Conservation (phyloP, 1,140 invertebrate genomes). For the Zaprionus ghesquierei region DNA sequence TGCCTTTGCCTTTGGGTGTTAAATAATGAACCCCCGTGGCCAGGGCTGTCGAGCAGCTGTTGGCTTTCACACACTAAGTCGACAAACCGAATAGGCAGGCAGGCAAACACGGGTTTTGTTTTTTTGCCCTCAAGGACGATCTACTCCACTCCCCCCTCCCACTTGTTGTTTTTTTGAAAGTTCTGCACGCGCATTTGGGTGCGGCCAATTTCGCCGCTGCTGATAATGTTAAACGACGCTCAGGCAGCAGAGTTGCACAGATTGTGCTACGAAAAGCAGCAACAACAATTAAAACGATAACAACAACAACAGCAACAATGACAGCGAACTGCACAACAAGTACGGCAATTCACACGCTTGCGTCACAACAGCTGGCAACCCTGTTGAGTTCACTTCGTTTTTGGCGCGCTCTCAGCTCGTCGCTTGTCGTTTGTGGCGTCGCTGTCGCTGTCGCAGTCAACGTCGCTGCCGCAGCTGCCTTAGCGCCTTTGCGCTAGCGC, state of each 20-base stretch:
- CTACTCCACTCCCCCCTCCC: neutral
- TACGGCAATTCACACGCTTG: constrained; percentile 1
- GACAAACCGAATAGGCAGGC: neutral
- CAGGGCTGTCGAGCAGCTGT: constrained; percentile 25
- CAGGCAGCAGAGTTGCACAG: neutral
- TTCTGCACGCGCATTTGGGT: neutral
- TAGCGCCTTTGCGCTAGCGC: constrained; percentile 4
- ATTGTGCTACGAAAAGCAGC: neutral
- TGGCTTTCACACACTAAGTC: constrained; percentile 17
- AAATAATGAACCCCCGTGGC: constrained; percentile 19
- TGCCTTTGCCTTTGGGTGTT: neutral
- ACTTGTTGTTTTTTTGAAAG: neutral
- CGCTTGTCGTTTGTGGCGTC: neutral
- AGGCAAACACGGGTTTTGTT: too few species aligned
- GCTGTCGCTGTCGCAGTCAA: neutral
- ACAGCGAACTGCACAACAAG: neutral
- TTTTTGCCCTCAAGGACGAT: neutral
- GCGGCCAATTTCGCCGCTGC: neutral
- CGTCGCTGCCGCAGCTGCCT: neutral
- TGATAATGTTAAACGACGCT: neutral
- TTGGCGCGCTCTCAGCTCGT: constrained; percentile 41
- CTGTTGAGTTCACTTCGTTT: constrained; percentile 36
- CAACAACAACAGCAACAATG: neutral
- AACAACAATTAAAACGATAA: neutral
- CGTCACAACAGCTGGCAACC: constrained; percentile 30